A percentile compares a stretch with the other conserved stretches of the same genome.
Conservation (phyloP, 2,113 vertebrate species). For the Salminus brasiliensis region DNA sequence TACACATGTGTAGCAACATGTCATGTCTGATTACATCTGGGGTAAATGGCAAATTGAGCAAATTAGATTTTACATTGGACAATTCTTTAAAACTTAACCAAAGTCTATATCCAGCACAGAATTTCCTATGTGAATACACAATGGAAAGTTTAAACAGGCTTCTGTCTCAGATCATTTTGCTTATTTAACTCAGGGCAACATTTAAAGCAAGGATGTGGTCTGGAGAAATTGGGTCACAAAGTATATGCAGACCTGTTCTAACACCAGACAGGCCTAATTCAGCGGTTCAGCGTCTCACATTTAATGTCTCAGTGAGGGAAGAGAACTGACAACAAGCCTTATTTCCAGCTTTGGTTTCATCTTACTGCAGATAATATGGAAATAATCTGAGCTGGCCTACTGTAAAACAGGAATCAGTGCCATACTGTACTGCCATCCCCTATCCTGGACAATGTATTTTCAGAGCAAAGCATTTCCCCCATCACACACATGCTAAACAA, state of each 20-base stretch:
- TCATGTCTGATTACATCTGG: no score
- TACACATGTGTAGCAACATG: no score
- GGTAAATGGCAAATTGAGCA: no score
- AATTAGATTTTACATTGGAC: no score
- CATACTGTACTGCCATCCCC: conserved; percentile 15
- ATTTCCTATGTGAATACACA: neutral
- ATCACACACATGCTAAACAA: conserved; percentile 27
- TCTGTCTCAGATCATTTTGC: neutral
- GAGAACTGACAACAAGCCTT: conserved; percentile 5
- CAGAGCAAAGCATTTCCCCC: conserved; percentile 22
- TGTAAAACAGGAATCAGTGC: conserved; percentile 13
- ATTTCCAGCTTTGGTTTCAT: neutral
- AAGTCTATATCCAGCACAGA: no score
- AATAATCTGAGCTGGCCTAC: neutral
- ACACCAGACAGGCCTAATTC: neutral
- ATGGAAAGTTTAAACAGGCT: neutral
- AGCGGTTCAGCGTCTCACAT: neutral
- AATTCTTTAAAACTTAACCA: no score
- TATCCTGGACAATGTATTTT: conserved; percentile 33
- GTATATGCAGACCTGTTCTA: neutral
- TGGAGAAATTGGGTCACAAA: conserved; percentile 1
- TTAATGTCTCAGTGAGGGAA: neutral
- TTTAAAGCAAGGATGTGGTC: neutral
- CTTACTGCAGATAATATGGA: neutral
- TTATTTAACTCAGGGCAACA: neutral